Evolutionary conservation across 2,888 invertebrate species (phyloP), one percentile per base, ranked within the genome.

Genomic region (Apomyelois bistriatella): DNA sequence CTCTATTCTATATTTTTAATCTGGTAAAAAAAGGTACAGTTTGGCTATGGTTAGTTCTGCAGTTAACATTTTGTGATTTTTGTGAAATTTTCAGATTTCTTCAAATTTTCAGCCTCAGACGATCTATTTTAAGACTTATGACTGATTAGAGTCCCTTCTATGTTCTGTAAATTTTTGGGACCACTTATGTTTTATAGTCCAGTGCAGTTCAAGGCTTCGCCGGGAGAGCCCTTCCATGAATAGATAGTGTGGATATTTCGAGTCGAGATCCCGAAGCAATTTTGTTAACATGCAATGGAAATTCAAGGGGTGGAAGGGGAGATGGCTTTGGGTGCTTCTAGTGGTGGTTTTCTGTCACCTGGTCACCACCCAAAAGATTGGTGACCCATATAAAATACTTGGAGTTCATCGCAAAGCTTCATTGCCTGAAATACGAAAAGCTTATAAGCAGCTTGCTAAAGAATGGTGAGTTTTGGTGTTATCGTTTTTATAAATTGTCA

Each of bases 361-460:
- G 52, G 64, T 76, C 13, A 58, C 68, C 8, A 78, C 83, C n/a
- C 88, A 88, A 69, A 87, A 92, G 60, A 88, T 93, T 71, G 92
- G 93, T 82, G 95, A 97, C 91, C 97, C 97, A 5, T 97, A 97
- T 82, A 92, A 94, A 82, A 94, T 95, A 72, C 91, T 98, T 56
- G 97, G 96, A 6, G 91, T 98, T 43, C 92, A 92, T 64, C 93
- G 93, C 65, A 92, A 93, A 68, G 95, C 98, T 8, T 92, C 93
- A n/a, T 76, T 93, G 42, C 93, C 94, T 61, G 97, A 98, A 69
- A 97, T 98, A 64, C 93, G 97, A 61, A 95, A 94, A 79, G 96
- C 97, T 3, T 98, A 98, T 76, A 97, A 95, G 76, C 94, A 95
- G 76, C 91, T 97, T 60, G 98, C 95, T 13, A 97, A 96, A 83